Evolutionary conservation across 2,888 invertebrate species (phyloP), one percentile per base, ranked within the genome.

Genomic region (Rhagonycha lutea): DNA sequence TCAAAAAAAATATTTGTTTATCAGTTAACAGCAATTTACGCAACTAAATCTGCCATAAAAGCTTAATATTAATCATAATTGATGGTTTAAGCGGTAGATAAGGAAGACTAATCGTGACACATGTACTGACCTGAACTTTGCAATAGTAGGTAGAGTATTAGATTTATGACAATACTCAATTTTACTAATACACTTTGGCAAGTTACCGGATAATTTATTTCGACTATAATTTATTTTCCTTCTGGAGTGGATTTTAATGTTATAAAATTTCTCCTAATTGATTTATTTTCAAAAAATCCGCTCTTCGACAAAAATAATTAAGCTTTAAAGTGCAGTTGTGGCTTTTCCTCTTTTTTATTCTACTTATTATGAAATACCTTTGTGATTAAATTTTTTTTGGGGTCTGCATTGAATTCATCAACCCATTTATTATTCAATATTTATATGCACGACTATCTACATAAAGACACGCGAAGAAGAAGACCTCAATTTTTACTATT

Each of bases 151-250:
- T 68, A 70, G 73, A 73, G 72, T 69, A 71, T 71, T 76, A 76
- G 83, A 83, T 84, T 84, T 83, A 85, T 84, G 72, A 82, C 82
- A 81, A 82, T 82, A 83, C 83, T 83, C 83, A 82, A 84, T 85
- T 84, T 82, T 80, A 82, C 83, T 84, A 83, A 84, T 83, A 82
- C 81, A 83, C 79, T 84, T 84, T 83, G 81, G 81, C 81, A 82
- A 83, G 80, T 81, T 81, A 79, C 80, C 80, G 47, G 81, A 78
- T 82, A 82, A 83, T 83, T 82, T 75, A 77, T 78, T 77, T 75
- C 29, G 14, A 61, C 24, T 63, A 69, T 78, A 78, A 78, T 78
- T 78, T 78, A 73, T 75, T 28, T 65, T 65, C 11, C 47, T n/a
- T 47, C 47, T 47, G n/a, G 47, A 47, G 47, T 47, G 47, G n/a